Percentiles rank a stretch among this genome's conserved stretches.
Conservation (phyloP, 2,113 vertebrate genomes). For the Ageneiosus marmoratus region DNA sequence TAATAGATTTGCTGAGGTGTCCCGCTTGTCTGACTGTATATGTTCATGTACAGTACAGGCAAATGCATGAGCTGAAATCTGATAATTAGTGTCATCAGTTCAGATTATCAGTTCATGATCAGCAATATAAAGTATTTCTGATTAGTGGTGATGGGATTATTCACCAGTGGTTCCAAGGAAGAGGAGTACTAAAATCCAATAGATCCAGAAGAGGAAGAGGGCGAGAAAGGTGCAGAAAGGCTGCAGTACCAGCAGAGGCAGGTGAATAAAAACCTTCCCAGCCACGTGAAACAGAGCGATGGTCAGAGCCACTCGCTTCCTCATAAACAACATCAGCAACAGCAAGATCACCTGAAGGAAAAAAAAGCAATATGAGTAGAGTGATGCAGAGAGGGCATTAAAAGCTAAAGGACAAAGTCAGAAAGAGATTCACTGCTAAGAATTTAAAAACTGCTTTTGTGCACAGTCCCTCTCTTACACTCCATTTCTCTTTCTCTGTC, state of each 20-base stretch:
- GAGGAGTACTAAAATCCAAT: slow-evolving; percentile 92
- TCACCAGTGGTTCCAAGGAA: slow-evolving; percentile 93
- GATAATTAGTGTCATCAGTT: not conserved
- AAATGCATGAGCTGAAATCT: not conserved
- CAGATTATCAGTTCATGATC: not conserved
- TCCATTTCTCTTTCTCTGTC: not conserved
- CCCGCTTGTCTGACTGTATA: not conserved
- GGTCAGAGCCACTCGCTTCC: slow-evolving; percentile 92
- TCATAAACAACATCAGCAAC: slow-evolving; percentile 93
- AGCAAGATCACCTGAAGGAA: slow-evolving; percentile 83
- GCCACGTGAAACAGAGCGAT: slow-evolving; percentile 97
- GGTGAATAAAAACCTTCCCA: slow-evolving; percentile 93
- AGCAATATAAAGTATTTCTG: not conserved
- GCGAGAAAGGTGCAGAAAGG: slow-evolving; percentile 94
- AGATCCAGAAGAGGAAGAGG: slow-evolving; percentile 90
- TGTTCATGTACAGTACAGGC: not conserved
- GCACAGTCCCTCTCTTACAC: not conserved
- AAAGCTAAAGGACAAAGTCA: not conserved
- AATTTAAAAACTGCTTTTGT: slow-evolving; percentile 6
- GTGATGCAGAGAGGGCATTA: not conserved
- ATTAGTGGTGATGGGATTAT: not conserved
- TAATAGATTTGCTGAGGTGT: not conserved
- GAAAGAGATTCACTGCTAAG: not conserved
- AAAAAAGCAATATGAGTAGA: not conserved
- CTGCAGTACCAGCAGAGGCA: slow-evolving; percentile 91